phyloP scores from a whole-genome alignment of 1,140 invertebrate species.

The Drosophila nasuta region DNA sequence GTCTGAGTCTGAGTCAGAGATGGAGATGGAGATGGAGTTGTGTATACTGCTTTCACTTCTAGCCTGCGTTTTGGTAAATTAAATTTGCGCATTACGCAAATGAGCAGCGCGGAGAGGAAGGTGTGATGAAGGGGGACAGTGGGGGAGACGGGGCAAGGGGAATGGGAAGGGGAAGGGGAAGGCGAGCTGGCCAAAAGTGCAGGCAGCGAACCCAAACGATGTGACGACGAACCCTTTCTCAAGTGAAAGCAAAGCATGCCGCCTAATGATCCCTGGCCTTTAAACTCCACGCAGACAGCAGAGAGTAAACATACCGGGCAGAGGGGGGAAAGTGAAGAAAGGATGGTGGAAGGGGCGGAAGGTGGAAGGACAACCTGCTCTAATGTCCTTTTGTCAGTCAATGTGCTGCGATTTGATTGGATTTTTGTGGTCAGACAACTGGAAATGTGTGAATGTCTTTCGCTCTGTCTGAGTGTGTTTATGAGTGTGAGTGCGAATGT shows the following conservation, averaged over 20 bases:
- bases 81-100: conserved; percentile 84
- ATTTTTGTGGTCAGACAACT: conserved; percentile 48
- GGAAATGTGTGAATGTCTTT: conserved; percentile 36
- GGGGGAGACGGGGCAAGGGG: no score
- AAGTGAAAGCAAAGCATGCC: conserved; percentile 6
- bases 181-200: not conserved
- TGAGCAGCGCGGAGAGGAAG: conserved; percentile 55
- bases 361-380: not conserved
- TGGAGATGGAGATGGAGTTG: not conserved
- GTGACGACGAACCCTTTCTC: conserved; percentile 27
- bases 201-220: conserved; percentile 27
- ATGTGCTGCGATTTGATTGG: conserved; percentile 53
- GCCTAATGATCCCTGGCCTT: conserved; percentile 56
- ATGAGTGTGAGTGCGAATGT: not conserved
- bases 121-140: not conserved
- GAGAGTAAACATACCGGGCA: no score
- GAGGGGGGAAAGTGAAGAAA: not conserved
- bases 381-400: conserved; percentile 33
- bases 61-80: conserved; percentile 78
- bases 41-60: conserved; percentile 36
- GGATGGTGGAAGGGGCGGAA: not conserved
- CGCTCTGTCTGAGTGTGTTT: no score
- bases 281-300: not conserved
- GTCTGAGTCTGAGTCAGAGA: no score
- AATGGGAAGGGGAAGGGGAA: no score